Evolutionary conservation across 2,888 invertebrate genomes (phyloP).

Genomic region (Latheticus oryzae): DNA sequence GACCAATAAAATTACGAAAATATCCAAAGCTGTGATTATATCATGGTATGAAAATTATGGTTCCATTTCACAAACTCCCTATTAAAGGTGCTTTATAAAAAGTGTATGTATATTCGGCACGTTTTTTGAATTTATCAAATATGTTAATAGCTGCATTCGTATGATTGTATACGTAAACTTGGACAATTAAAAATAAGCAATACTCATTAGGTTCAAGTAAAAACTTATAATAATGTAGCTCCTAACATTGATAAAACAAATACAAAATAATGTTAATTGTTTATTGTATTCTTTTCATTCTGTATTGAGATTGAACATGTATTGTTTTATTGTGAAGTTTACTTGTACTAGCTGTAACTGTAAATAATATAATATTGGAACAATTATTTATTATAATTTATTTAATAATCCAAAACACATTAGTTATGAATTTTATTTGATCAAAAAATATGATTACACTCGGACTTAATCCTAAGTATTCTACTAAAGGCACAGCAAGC

Average conservation of each 20-base stretch:
- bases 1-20: slow-evolving; percentile 1
- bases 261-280: too few species aligned
- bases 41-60: not conserved
- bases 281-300: too few species aligned
- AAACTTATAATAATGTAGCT: slow-evolving; percentile 7
- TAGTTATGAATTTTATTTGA: slow-evolving; percentile 55
- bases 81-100: slow-evolving; percentile 32
- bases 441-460: slow-evolving; percentile 65
- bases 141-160: slow-evolving; percentile 27
- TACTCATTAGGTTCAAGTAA: slow-evolving; percentile 24
- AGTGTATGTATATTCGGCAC: too few species aligned
- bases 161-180: slow-evolving; percentile 12
- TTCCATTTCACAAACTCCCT: too few species aligned
- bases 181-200: slow-evolving; percentile 20
- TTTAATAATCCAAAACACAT: slow-evolving; percentile 20
- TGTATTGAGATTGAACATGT: slow-evolving; percentile 50
- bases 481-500: slow-evolving; percentile 66
- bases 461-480: slow-evolving; percentile 59
- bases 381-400: slow-evolving; percentile 25
- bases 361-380: slow-evolving; percentile 55
- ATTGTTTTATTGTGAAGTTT: slow-evolving; percentile 48
- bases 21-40: slow-evolving; percentile 22
- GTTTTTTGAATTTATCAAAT: not conserved
- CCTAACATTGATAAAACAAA: slow-evolving; percentile 16
- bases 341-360: slow-evolving; percentile 53